Conservation (phyloP, 2,797 vertebrate species). For the Choloepus didactylus region DNA sequence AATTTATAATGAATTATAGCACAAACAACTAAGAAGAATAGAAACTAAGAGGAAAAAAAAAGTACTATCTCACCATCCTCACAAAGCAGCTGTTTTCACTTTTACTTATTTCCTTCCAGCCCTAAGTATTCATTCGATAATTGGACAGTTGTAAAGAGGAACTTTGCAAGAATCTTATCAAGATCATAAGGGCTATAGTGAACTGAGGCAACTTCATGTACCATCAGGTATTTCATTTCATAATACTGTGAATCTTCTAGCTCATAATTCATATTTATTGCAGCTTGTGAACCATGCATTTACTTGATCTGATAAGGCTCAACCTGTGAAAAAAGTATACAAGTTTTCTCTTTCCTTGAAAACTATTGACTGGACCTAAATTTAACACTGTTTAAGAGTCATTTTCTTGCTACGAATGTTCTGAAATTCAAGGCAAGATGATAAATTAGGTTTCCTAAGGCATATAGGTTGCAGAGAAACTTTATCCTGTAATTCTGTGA, state of each 20-base stretch:
- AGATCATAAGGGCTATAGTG: not conserved
- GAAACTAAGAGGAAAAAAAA: not conserved
- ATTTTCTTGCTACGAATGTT: conserved; percentile 51
- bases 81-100: not conserved
- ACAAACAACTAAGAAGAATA: not conserved
- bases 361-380: conserved; percentile 75
- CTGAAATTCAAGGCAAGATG: conserved; percentile 48
- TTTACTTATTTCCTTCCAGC: not conserved
- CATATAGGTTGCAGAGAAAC: not conserved
- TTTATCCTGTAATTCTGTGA: conserved; percentile 55
- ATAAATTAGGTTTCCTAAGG: conserved; percentile 68
- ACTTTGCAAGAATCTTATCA: not conserved
- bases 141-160: not conserved
- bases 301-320: conserved; percentile 50
- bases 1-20: not conserved
- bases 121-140: not conserved
- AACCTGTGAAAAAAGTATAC: not conserved
- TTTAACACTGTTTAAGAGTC: conserved; percentile 42
- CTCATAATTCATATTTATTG: not conserved
- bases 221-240: not conserved
- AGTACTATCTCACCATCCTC: not conserved
- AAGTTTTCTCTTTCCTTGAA: conserved; percentile 50
- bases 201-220: not conserved
- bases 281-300: not conserved
- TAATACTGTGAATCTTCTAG: not conserved